Base-by-base conservation (phyloP, 2,888 invertebrate species). In the Molorchus minor region DNA sequence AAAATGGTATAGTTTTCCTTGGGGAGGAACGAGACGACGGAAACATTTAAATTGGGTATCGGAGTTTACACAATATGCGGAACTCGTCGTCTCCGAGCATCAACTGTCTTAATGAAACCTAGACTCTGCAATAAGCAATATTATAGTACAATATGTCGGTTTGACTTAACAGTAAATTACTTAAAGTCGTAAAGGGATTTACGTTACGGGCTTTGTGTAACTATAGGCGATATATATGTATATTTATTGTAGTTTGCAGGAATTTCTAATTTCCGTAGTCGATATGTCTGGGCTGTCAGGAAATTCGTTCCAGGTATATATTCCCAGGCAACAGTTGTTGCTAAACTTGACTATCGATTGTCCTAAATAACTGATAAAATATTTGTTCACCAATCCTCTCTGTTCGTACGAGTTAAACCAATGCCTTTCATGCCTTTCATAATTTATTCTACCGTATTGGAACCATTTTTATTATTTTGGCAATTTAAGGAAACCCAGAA, bases 31-130 rank as follows among this genome's bases (percentile, higher is more conserved):
- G 38, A 44, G 43, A 49, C 51, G 45, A 51, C 30, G 33, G 45
- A 54, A 61, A 54, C 43, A 29, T 33, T 57, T 49, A 54, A 53
- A 57, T 57, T 57, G 40, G 56, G 46, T 52, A 53, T 61, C 36
- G 51, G 55, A 61, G 57, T 61, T 54, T 51, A 51, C 53, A 51
- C 49, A 43, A 45, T 58, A 56, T 56, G 53, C 53, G 58, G 54
- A 61, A 55, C 53, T 61, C 38, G 61, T 55, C 57, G 49, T 45
- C 21, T 55, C 40, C 13, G 35, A 56, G 41, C 53, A 29, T 20
- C 57, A 61, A 61, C 57, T 61, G 53, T 61, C 57, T 56, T 57
- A 61, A 61, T 61, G 53, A 57, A 61, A 57, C 61, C 61, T 33
- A 43, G 41, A 41, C 41, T 8, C 40, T 43, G 52, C 56, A 57